These are phyloP conservation scores for Oryctes rhinoceros DNA, from an alignment of 1,140 invertebrate genomes.

Conservation along the genomic window DNA sequence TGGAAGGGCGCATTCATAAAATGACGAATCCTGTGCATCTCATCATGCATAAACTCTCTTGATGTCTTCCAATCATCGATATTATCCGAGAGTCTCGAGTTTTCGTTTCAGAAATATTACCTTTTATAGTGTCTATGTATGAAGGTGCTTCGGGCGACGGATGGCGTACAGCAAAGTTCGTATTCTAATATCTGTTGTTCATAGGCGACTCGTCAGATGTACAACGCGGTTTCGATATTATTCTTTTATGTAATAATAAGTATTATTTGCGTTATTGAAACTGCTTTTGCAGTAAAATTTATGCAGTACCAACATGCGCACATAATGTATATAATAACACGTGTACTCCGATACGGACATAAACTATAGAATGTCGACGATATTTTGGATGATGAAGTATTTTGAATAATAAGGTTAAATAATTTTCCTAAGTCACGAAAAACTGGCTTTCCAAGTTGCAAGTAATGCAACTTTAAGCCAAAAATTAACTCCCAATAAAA, in stretches of 20 bases:
- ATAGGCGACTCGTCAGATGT: slow-evolving; percentile 15
- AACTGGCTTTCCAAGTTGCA: no score
- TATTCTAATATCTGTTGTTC: neutral
- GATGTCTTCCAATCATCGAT: slow-evolving; percentile 43
- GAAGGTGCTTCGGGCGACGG: neutral
- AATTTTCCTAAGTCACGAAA: no score
- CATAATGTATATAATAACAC: no score
- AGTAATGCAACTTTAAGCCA: no score
- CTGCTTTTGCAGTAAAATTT: no score
- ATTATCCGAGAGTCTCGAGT: slow-evolving; percentile 37
- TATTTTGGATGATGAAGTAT: no score
- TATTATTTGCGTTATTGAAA: no score
- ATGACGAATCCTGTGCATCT: slow-evolving; percentile 57
- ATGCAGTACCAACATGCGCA: no score
- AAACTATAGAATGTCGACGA: no score
- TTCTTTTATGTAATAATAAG: neutral
- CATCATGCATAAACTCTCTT: slow-evolving; percentile 51
- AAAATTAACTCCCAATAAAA: no score
- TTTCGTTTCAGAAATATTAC: slow-evolving; percentile 36
- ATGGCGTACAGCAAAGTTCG: neutral
- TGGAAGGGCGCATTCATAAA: slow-evolving; percentile 57
- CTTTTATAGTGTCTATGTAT: slow-evolving; percentile 15
- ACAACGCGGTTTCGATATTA: neutral
- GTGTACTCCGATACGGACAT: no score
- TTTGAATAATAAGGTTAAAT: no score